Evolutionary conservation across 1,140 invertebrate genomes (phyloP).

Genomic region (Leptoteleia sp.): DNA sequence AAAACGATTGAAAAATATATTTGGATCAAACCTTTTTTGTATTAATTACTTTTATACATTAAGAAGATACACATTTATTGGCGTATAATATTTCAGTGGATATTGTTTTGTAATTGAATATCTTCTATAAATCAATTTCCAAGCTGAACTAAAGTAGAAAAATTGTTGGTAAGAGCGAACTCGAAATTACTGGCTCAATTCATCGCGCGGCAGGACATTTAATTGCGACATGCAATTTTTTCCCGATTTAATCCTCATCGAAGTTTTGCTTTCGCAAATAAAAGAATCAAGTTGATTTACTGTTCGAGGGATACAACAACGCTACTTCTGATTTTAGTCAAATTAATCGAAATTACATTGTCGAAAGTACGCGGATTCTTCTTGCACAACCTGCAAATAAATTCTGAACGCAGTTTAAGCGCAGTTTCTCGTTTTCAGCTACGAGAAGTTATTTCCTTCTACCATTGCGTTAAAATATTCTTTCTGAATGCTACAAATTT

Average conservation of each 20-base stretch:
- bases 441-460: constrained; percentile 9
- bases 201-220: background rate
- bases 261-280: background rate
- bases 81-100: no score
- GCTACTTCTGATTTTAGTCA: no score
- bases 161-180: background rate
- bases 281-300: no score
- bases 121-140: no score
- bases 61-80: no score
- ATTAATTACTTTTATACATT: no score
- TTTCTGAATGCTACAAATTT: constrained; percentile 37
- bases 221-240: constrained; percentile 12
- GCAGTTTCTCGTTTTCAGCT: constrained; percentile 49
- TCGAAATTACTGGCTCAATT: constrained; percentile 2
- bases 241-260: background rate
- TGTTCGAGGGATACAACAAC: no score
- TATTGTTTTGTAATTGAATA: no score
- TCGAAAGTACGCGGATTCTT: constrained; percentile 37
- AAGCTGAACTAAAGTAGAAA: no score
- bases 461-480: constrained; percentile 8
- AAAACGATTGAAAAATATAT: no score
- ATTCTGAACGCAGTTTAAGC: constrained; percentile 39
- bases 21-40: no score
- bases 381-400: constrained; percentile 30
- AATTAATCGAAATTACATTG: constrained; percentile 44